Conservation (phyloP, 92 coral and sea anemone species). For the Zoanthus gigantus region DNA sequence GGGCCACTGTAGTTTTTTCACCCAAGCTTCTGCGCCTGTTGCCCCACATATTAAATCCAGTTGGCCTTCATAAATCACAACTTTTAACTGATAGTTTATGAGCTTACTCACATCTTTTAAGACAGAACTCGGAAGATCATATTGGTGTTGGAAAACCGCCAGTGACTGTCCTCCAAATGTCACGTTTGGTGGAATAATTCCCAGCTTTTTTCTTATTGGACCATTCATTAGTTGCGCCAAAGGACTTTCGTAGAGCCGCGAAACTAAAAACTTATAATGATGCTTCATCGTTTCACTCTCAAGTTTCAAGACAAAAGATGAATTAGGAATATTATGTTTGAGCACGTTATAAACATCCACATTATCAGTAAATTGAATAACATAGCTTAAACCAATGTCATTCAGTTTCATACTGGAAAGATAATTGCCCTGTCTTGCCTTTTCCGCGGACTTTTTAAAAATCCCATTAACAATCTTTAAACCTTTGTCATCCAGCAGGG, state of each 20-base stretch:
- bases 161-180: conserved; percentile 85
- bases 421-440: conserved; percentile 63
- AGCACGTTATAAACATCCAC: conserved; percentile 77
- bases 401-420: conserved; percentile 52
- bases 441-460: conserved; percentile 55
- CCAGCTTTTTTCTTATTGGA: conserved; percentile 79
- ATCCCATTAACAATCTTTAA: conserved; percentile 35
- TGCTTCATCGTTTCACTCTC: conserved; percentile 12
- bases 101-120: conserved; percentile 74
- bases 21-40: conserved; percentile 78
- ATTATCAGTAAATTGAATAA: conserved; percentile 67
- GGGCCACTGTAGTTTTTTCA: conserved; percentile 68
- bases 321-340: conserved; percentile 55
- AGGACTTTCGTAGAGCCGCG: conserved; percentile 51
- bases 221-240: conserved; percentile 81
- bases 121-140: conserved; percentile 65
- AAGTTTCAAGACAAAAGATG: not conserved
- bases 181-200: conserved; percentile 76
- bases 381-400: conserved; percentile 20
- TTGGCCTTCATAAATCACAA: conserved; percentile 80
- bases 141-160: conserved; percentile 54
- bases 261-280: conserved; percentile 51
- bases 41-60: conserved; percentile 83
- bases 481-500: conserved; percentile 72
- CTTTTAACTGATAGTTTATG: conserved; percentile 63